These are phyloP conservation scores for Scaptomyza cyrtandrae DNA, from an alignment of 2,888 invertebrate species.

Conservation along the genomic window DNA sequence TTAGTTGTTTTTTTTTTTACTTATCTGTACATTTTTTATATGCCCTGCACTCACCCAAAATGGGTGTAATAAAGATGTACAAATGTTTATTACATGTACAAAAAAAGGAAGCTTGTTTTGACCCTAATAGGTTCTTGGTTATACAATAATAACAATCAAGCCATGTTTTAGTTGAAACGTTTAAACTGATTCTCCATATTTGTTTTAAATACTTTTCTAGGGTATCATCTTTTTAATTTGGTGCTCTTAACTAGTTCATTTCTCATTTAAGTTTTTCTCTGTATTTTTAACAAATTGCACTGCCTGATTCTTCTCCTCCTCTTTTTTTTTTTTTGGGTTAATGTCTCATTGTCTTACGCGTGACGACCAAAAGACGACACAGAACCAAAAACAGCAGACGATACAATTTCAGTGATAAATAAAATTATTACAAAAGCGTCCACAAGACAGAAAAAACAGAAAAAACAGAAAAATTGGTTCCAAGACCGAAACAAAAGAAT, in stretches of 20 bases:
- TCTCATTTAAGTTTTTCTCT: conserved; percentile 4
- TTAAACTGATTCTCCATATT: background rate
- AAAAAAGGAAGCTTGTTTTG: conserved; percentile 11
- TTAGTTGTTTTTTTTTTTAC: conserved; percentile 8
- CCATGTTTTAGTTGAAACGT: background rate
- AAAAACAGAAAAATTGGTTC: conserved; percentile 5
- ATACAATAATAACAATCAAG: background rate
- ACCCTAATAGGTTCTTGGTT: background rate
- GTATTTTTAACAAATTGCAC: conserved; percentile 48
- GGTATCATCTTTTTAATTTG: conserved; percentile 28
- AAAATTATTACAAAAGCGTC: conserved; percentile 72
- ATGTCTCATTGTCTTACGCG: conserved; percentile 72
- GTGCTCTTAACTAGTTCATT: conserved; percentile 15
- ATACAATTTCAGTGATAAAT: conserved; percentile 76
- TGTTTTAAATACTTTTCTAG: background rate
- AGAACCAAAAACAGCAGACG: conserved; percentile 60
- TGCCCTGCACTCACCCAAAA: conserved; percentile 25
- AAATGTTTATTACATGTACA: background rate
- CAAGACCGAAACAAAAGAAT: conserved; percentile 34
- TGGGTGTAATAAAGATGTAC: background rate
- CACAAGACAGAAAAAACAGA: background rate
- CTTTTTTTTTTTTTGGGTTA: conserved; percentile 65
- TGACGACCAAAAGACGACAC: conserved; percentile 16
- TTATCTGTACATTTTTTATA: background rate
- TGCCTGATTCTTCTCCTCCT: conserved; percentile 26